phyloP scores from a whole-genome alignment of 2,113 vertebrate genomes.

The Alaudala cheleensis region DNA sequence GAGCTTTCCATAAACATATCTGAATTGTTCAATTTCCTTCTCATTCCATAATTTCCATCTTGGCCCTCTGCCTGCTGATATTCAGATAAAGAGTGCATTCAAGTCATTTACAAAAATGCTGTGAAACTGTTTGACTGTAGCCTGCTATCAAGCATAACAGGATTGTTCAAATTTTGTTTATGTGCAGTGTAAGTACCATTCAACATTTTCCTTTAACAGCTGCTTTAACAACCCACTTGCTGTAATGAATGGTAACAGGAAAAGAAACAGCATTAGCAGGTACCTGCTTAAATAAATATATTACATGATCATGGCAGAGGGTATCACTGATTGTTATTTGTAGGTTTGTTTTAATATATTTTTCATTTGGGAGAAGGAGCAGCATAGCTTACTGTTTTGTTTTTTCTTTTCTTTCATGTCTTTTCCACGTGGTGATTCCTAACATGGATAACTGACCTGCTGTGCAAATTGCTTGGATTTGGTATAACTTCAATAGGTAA shows the following conservation, averaged over 20 bases:
- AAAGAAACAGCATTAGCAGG: not conserved
- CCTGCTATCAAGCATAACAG: slow-evolving; percentile 48
- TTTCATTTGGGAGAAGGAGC: not conserved
- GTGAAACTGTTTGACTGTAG: slow-evolving; percentile 35
- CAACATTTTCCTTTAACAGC: slow-evolving; percentile 44
- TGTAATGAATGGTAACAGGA: slow-evolving; percentile 28
- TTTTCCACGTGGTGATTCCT: not conserved
- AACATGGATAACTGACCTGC: slow-evolving; percentile 18
- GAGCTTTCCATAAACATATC: slow-evolving; percentile 71
- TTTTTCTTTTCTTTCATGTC: slow-evolving; percentile 55
- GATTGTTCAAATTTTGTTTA: slow-evolving; percentile 56
- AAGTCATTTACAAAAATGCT: slow-evolving; percentile 65
- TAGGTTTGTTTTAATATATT: not conserved
- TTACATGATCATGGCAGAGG: not conserved
- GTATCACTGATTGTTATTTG: not conserved
- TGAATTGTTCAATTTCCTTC: slow-evolving; percentile 77
- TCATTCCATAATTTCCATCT: slow-evolving; percentile 74
- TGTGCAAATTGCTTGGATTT: slow-evolving; percentile 38
- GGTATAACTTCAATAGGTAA: slow-evolving; percentile 69
- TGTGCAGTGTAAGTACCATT: not conserved
- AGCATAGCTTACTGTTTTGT: slow-evolving; percentile 28
- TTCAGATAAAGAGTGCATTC: slow-evolving; percentile 71
- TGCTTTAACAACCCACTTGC: slow-evolving; percentile 20
- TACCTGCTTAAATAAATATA: not conserved
- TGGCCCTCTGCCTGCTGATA: slow-evolving; percentile 68